Conservation (phyloP, 1,140 invertebrate genomes). For the Brachionus angularis region DNA sequence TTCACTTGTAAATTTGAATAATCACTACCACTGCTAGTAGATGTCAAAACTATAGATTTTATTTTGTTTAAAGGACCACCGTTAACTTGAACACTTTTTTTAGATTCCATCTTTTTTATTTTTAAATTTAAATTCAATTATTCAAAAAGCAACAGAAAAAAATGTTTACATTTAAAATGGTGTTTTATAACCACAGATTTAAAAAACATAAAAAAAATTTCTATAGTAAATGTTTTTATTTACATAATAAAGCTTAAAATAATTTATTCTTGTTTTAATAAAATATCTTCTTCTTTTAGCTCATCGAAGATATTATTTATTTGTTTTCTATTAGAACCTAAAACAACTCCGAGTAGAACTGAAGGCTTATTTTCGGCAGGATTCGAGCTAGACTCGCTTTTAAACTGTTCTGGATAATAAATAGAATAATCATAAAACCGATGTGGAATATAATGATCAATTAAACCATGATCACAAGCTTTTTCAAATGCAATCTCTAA, state of each 20-base stretch:
- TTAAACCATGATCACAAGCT: constrained; percentile 58
- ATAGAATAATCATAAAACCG: constrained; percentile 35
- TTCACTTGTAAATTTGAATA: constrained; percentile 37
- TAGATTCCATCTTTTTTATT: too few relatives aligned
- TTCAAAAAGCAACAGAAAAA: background rate
- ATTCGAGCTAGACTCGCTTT: background rate
- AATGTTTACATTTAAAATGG: background rate
- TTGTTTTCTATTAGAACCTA: constrained; percentile 24
- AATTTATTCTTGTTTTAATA: too few relatives aligned
- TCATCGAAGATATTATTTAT: constrained; percentile 13
- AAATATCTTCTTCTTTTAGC: constrained; percentile 40
- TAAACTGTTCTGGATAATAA: constrained; percentile 29
- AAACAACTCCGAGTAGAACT: constrained; percentile 12
- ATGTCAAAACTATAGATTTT: constrained; percentile 39
- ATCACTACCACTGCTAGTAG: constrained; percentile 23
- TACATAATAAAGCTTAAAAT: too few relatives aligned
- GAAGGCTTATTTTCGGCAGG: background rate
- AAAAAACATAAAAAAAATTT: background rate
- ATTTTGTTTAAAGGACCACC: background rate
- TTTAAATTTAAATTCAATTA: too few relatives aligned
- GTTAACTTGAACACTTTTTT: too few relatives aligned
- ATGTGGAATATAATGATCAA: constrained; percentile 28
- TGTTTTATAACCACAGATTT: background rate
- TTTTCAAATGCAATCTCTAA: constrained; percentile 70
- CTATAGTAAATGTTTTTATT: too few relatives aligned